Percentiles rank a stretch among this genome's conserved stretches.
Conservation (phyloP, 2,888 invertebrate species). For the Diarsia dahlii region DNA sequence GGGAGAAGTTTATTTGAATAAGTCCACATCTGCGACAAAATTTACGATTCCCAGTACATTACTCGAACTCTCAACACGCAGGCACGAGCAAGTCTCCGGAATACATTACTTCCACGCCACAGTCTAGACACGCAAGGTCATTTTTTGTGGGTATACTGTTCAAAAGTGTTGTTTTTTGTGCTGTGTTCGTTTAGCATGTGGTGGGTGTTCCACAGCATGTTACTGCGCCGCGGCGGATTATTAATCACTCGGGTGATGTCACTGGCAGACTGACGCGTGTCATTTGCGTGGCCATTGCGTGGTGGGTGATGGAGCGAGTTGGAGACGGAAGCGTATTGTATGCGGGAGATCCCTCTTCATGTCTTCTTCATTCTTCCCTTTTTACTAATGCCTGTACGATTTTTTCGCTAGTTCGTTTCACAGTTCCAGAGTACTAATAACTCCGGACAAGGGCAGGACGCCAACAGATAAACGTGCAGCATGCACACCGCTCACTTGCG, state of each 20-base stretch:
- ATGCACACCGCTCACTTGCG: neutral
- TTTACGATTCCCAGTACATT: slow-evolving; percentile 54
- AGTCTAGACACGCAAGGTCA: slow-evolving; percentile 16
- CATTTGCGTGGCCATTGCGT: slow-evolving; percentile 39
- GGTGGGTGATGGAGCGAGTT: slow-evolving; percentile 14
- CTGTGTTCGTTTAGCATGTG: slow-evolving; percentile 26
- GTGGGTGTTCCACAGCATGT: slow-evolving; percentile 34
- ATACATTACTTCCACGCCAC: slow-evolving; percentile 35
- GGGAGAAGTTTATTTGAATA: slow-evolving; percentile 45
- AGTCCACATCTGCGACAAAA: slow-evolving; percentile 44
- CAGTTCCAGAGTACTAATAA: neutral
- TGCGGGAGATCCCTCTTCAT: too few species aligned
- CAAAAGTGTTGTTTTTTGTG: neutral
- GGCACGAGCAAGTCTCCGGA: slow-evolving; percentile 19
- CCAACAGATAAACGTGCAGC: neutral
- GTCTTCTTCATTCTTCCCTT: too few species aligned
- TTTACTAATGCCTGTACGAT: neutral
- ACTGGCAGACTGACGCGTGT: slow-evolving; percentile 57
- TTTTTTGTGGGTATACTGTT: slow-evolving; percentile 28
- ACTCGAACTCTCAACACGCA: slow-evolving; percentile 46
- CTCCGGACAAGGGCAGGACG: neutral
- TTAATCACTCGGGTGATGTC: slow-evolving; percentile 61
- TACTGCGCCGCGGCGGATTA: slow-evolving; percentile 51
- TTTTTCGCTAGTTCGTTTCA: neutral
- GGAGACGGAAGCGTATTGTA: neutral